Base-by-base conservation (phyloP, 2,888 invertebrate genomes). In the Dicranocentrus wangi region DNA sequence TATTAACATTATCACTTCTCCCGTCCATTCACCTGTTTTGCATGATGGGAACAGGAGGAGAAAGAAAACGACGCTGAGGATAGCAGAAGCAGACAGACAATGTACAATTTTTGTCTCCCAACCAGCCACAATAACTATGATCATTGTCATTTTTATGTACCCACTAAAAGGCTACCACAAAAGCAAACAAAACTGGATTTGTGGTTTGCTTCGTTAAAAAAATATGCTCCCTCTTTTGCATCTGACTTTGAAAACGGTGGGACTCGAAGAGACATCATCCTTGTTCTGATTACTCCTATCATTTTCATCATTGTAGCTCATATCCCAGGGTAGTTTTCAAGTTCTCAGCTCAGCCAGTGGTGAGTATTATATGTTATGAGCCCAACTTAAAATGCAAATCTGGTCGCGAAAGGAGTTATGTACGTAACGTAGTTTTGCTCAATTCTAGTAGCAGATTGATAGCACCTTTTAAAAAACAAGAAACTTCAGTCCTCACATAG, bases 141-240 rank as follows among this genome's bases (percentile, higher is more conserved):
- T 68, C 68, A 28, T 68, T 27, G 42, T 53, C 28, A 39, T 70
- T 70, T 70, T 58, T 58, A 15, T 42, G 21, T 42, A 19, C 2
- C 53, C 19, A 60, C 55, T 70, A 27, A 70, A 69, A 53, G 28
- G 58, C 32, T 32, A 69, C 69, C 69, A 39, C 73, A 73, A 63
- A 28, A 69, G 72, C 43, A 73, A 71, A 71, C 68, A 73, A 61
- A 73, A 73, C 63, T 73, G 73, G 63, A 73, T 63, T 73, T 73
- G 73, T 73, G 73, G 73, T 63, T 73, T 63, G 51, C n/a, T 53
- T 32, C n/a, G 15, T 23, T 42, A 23, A 55, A 55, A 51, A 55
- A 55, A 55, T 23, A 21, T 5, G 2, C 3, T 51, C 3, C 23
- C 10, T 55, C 23, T 55, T n/a, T 47, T 47, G 47, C 55, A 55